Evolutionary conservation across 2,797 vertebrate genomes (phyloP), one percentile per base, ranked within the genome.

Genomic region (Poeciliopsis presidionis): DNA sequence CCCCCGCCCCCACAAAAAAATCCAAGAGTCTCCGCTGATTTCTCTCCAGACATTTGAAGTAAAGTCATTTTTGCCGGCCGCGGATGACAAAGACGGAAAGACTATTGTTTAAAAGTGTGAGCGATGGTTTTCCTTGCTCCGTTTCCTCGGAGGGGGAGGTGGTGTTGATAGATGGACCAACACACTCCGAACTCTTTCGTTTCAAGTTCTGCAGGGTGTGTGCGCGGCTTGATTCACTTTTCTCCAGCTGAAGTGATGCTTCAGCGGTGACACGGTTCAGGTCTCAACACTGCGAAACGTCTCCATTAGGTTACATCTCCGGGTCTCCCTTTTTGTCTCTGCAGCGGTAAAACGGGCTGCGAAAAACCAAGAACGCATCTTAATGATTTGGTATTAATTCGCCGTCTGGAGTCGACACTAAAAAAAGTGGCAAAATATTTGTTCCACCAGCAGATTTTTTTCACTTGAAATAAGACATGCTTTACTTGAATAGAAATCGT

Each of bases 51-150:
- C 91, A 87, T 93, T 82, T 93, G 86, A 90, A 91, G 93, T 91
- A 88, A 93, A 94, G 94, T 92, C 86, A 86, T 91, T 95, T 49
- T 87, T 87, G 87, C 86, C 43, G 81, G 85, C 91, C 14, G 74
- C 61, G n/a, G 89, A 90, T 91, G 91, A 94, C 90, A 94, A 90
- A 94, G 91, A 94, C 84, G 92, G 93, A 95, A 86, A 90, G 94
- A 85, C 74, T 93, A 87, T 89, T 94, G 90, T 93, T 95, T 92
- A 94, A 94, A 95, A 92, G 89, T 91, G 82, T 95, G 88, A 95
- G 91, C 92, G 94, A 96, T 94, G 94, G 94, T 94, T 96, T 96
- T 95, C 90, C 92, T 91, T 88, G 84, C 93, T 81, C 84, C 85
- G 87, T 83, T 86, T 73, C 88, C 92, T 90, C 63, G 89, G 89